Evolutionary conservation across 2,797 vertebrate species (phyloP).

Genomic region (Cuniculus paca): DNA sequence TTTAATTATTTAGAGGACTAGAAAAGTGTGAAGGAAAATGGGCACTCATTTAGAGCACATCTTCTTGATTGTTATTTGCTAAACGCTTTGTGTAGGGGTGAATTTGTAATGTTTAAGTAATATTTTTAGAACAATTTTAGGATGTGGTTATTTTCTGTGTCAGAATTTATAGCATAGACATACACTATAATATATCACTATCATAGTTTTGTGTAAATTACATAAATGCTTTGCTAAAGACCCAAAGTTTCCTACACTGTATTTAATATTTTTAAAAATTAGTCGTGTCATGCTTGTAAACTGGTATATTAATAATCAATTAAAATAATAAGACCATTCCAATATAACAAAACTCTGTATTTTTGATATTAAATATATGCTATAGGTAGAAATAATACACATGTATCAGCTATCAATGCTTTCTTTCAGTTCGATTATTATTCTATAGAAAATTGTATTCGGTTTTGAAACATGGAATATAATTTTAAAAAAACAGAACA

Average conservation of each 20-base stretch:
- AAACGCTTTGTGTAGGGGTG: background rate
- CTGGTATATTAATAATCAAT: background rate
- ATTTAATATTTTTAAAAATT: background rate
- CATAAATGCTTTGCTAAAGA: background rate
- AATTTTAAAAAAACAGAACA: background rate
- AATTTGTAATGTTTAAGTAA: background rate
- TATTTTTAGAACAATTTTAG: background rate
- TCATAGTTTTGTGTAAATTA: background rate
- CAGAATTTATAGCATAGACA: background rate
- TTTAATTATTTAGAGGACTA: background rate
- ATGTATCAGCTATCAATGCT: background rate
- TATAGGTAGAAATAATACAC: background rate
- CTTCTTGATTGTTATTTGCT: background rate
- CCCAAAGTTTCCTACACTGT: background rate
- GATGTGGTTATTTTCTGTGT: background rate
- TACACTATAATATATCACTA: background rate
- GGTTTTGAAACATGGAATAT: background rate
- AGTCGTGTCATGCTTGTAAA: background rate
- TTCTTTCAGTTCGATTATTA: background rate
- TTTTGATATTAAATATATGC: background rate
- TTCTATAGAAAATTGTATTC: background rate
- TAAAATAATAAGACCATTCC: background rate
- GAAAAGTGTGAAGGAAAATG: background rate
- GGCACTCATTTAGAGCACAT: background rate
- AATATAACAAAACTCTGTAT: background rate